Evolutionary conservation across 2,888 invertebrate genomes (phyloP).

Genomic region (Acanthosepion lycidas): DNA sequence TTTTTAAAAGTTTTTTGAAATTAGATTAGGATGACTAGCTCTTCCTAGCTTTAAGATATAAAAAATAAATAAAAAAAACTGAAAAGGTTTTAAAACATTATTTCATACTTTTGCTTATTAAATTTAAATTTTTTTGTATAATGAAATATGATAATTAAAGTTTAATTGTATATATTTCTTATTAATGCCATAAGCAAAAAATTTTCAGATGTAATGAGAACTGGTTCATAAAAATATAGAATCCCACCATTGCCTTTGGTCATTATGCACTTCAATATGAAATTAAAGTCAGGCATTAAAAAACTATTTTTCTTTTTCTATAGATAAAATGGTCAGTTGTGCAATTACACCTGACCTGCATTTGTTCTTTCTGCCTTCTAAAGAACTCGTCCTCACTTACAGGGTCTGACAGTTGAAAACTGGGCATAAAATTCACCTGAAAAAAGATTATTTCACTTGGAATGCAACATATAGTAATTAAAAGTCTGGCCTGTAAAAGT

Average conservation of each 20-base stretch:
- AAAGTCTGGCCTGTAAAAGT: background rate
- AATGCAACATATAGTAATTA: background rate
- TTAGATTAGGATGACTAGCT: too few relatives aligned
- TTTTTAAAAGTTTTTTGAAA: too few relatives aligned
- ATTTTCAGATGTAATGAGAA: too few relatives aligned
- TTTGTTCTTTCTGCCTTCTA: slow-evolving; percentile 14
- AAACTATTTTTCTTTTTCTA: background rate
- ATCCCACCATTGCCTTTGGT: background rate
- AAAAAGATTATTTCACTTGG: slow-evolving; percentile 24
- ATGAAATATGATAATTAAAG: too few relatives aligned
- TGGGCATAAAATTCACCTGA: slow-evolving; percentile 15
- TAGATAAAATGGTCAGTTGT: background rate
- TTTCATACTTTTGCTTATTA: too few relatives aligned
- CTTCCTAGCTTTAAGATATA: too few relatives aligned
- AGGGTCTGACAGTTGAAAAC: background rate
- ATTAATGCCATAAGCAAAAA: too few relatives aligned
- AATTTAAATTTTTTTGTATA: too few relatives aligned
- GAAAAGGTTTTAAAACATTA: too few relatives aligned
- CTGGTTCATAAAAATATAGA: too few relatives aligned
- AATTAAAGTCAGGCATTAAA: background rate
- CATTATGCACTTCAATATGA: background rate
- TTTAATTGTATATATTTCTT: too few relatives aligned
- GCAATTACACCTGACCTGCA: slow-evolving; percentile 22
- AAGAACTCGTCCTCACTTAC: slow-evolving; percentile 21
- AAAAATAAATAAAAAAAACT: too few relatives aligned